A percentile compares a stretch with the other conserved stretches of the same genome.
Conservation (phyloP, 2,888 invertebrate genomes). For the Archaeoteleia sp. region DNA sequence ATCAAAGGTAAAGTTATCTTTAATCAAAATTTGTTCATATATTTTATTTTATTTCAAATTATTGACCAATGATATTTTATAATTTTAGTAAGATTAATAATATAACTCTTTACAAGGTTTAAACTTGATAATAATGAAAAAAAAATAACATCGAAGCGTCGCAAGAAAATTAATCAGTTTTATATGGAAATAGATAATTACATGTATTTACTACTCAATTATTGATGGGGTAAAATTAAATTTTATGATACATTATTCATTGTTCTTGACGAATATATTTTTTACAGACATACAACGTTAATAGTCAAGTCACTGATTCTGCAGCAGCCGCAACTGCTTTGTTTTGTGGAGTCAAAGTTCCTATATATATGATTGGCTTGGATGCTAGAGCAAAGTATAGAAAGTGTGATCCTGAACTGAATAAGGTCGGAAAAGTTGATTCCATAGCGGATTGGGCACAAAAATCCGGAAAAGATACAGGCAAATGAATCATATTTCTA, state of each 20-base stretch:
- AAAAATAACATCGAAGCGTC: too few species aligned
- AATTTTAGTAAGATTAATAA: too few species aligned
- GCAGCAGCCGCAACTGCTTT: constrained; percentile 75
- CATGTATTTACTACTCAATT: too few species aligned
- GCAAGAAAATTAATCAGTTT: too few species aligned
- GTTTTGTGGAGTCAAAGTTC: neutral
- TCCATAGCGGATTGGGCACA: constrained; percentile 79
- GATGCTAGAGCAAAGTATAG: constrained; percentile 69
- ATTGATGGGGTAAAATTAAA: too few species aligned
- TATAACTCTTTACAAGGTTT: too few species aligned
- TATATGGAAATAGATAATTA: too few species aligned
- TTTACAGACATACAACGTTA: constrained; percentile 80
- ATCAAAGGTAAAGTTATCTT: constrained; percentile 77
- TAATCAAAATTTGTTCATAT: constrained; percentile 2
- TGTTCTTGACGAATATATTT: constrained; percentile 6
- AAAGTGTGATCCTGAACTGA: constrained; percentile 64
- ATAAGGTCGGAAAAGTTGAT: constrained; percentile 68
- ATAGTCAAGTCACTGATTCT: constrained; percentile 82
- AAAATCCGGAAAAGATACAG: constrained; percentile 77
- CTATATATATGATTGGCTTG: constrained; percentile 3
- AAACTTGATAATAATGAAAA: too few species aligned
- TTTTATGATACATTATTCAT: too few species aligned
- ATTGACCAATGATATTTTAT: neutral
- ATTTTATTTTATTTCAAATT: constrained; percentile 3
- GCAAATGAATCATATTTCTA: too few species aligned